Base-by-base conservation (phyloP, 2,888 invertebrate species). In the Tineola bisselliella region DNA sequence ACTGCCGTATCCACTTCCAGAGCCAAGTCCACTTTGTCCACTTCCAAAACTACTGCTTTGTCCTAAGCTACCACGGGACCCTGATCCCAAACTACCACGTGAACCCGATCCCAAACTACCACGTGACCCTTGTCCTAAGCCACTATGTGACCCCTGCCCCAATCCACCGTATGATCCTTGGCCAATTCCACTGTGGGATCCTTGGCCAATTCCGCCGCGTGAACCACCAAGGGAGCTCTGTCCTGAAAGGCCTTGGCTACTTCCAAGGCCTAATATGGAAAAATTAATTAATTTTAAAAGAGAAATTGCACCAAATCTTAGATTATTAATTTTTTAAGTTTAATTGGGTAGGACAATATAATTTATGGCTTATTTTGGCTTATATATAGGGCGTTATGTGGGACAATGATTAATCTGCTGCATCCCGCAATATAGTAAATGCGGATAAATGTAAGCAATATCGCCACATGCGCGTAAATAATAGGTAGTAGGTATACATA, bases 401-500 rank as follows among this genome's bases (percentile, higher is more conserved):
- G n/a, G n/a, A n/a, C n/a, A n/a, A n/a, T n/a, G n/a, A n/a, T n/a
- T n/a, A n/a, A n/a, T n/a, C n/a, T n/a, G n/a, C n/a, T n/a, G n/a
- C n/a, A n/a, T n/a, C n/a, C n/a, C n/a, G n/a, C n/a, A n/a, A n/a
- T n/a, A n/a, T n/a, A n/a, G n/a, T n/a, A n/a, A n/a, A n/a, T n/a
- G n/a, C n/a, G n/a, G n/a, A n/a, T n/a, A n/a, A n/a, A n/a, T n/a
- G n/a, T n/a, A n/a, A n/a, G n/a, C n/a, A n/a, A n/a, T n/a, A 48
- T 13, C 56, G n/a, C 56, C 10, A 38, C 13, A 12, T 30, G 33
- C 25, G 61, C 57, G 59, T 65, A 56, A 12, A 56, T 4, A 56
- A 56, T 12, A 25, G 25, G n/a, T n/a, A n/a, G n/a, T n/a, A n/a
- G n/a, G n/a, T n/a, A n/a, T n/a, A n/a, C n/a, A n/a, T n/a, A n/a